Base-by-base conservation (phyloP, 2,888 invertebrate genomes). In the Machimus atricapillus region DNA sequence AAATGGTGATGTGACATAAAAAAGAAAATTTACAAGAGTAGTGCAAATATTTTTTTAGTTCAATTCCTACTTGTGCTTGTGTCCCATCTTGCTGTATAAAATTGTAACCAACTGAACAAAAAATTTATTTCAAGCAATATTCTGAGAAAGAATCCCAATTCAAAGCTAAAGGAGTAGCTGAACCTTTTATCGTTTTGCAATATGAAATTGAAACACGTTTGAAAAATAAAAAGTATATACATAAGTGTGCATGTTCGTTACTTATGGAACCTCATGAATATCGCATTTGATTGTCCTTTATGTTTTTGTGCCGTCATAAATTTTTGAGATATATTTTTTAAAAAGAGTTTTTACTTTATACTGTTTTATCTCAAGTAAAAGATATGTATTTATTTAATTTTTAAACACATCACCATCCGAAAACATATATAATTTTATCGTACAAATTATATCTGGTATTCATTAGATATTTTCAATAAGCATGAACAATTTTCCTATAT, bases 161-260 rank as follows among this genome's bases (percentile, higher is more conserved):
- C 52, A 46, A 76, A 83, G 66, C 56, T n/a, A 52, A 85, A 66
- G 23, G 74, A 43, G 74, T 40, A 56, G 12, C 31, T 31, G 46
- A 81, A 81, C 1, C 56, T 43, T 46, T 76, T 82, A 19, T 82
- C 52, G 23, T 82, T 82, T 74, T 34, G 43, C 23, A 78, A 89
- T 89, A 90, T 90, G 91, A 91, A 92, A 92, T 91, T 92, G 92
- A 92, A 92, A 92, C 92, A 92, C 90, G 92, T 92, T 92, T 92
- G 92, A 92, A 91, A 90, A 89, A 89, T 82, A 83, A 85, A 83
- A 14, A 46, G 12, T 12, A 16, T 46, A 73, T 31, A 31, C 27
- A 73, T 85, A 77, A 76, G 73, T 81, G 87, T 87, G 58, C 31
- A 52, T 56, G 78, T 87, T 6, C 14, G 66, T 66, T 43, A 81